Conservation (phyloP, 2,888 invertebrate genomes). For the Chelonus formosanus region DNA sequence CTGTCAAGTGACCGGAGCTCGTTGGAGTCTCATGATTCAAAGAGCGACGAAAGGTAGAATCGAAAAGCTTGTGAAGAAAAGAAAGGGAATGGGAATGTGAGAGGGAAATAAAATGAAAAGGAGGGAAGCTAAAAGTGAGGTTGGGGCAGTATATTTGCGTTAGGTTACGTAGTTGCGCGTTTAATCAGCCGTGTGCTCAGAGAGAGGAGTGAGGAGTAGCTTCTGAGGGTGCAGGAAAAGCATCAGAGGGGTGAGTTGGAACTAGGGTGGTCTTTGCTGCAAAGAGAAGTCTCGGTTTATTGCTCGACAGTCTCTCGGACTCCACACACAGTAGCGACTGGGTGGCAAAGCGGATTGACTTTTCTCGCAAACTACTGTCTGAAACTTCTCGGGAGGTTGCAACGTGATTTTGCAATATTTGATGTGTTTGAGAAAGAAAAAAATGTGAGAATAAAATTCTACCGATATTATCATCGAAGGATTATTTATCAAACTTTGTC, state of each 20-base stretch:
- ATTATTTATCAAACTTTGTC: too few species aligned
- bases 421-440: too few species aligned
- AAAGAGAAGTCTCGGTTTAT: conserved; percentile 50
- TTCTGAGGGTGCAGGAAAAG: conserved; percentile 53
- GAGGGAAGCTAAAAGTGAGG: conserved; percentile 32
- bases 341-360: conserved; percentile 40
- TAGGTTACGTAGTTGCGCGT: conserved; percentile 63
- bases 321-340: conserved; percentile 21
- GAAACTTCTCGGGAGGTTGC: neutral
- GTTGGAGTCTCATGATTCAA: conserved; percentile 51
- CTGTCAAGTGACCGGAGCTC: conserved; percentile 60
- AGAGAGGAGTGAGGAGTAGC: conserved; percentile 41
- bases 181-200: conserved; percentile 62
- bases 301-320: conserved; percentile 40
- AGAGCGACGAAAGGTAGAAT: conserved; percentile 61
- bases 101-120: conserved; percentile 33
- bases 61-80: conserved; percentile 47
- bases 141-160: conserved; percentile 59
- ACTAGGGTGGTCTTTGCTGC: conserved; percentile 47
- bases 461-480: too few species aligned
- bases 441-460: too few species aligned
- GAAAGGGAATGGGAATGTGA: conserved; percentile 33
- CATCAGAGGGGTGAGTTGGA: conserved; percentile 41
- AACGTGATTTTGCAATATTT: neutral
- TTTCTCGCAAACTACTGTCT: conserved; percentile 16